Evolutionary conservation across 2,797 vertebrate species (phyloP), one percentile per base, ranked within the genome.

Genomic region (Trichosurus vulpecula): DNA sequence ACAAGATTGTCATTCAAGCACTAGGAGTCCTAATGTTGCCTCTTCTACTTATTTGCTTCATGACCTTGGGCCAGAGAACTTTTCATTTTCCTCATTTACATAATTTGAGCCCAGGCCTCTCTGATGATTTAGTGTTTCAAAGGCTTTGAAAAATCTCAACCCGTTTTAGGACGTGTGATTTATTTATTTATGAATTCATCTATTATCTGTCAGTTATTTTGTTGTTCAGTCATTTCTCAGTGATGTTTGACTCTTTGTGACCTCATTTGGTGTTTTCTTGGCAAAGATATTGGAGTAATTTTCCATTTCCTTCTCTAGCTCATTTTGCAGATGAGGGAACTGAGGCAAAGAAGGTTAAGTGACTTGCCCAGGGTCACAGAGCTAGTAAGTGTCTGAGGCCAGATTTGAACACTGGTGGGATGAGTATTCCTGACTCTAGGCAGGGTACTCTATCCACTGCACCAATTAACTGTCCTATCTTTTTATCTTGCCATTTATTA

Each of bases 111-210:
- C 56, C 54, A 57, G 54, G 56, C 41, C 87, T 74, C 81, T 87
- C 53, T 47, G 66, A 9, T 53, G 29, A 94, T 96, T 51, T 53
- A 95, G 27, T 6, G 93, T 66, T 87, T 96, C 93, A 92, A 55
- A 94, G 54, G 54, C 8, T 61, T 91, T 89, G 66, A 58, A 91
- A 89, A 51, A 81, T 9, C 22, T 25, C 41, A 81, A 11, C 1
- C 3, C 81, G 41, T 47, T 81, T 81, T 81, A 81, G n/a, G 22
- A 47, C 25, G 22, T 47, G 3, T 25, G 22, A 47, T 25, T 81
- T 47, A 81, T 81, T 81, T 74, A 74, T 74, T 74, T 74, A 41
- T 41, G 6, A 41, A 25, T 74, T 74, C 16, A 41, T 41, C 19
- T 19, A 22, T 74, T 74, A 22, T 41, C 66, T 74, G 25, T 92